phyloP scores from a whole-genome alignment of 1,140 invertebrate species.

The Mylabris phalerata region DNA sequence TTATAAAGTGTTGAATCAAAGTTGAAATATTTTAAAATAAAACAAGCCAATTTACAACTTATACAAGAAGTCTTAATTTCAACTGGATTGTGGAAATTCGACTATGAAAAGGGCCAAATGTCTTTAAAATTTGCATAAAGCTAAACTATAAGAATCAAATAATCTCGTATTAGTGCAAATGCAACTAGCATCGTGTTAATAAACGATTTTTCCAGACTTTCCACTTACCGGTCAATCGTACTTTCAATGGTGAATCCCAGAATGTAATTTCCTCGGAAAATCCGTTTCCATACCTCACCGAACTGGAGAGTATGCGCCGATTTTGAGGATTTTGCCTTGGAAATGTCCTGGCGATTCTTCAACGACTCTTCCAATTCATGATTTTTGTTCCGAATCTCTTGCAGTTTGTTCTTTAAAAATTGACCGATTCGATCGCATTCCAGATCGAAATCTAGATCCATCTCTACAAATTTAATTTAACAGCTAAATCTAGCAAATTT shows the following conservation, averaged over 20 bases:
- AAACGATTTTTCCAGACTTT: not conserved
- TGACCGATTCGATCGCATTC: slow-evolving; percentile 10
- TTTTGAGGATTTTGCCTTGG: not conserved
- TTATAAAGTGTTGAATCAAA: too few relatives aligned
- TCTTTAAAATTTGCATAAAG: too few relatives aligned
- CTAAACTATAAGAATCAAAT: too few relatives aligned
- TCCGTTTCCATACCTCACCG: slow-evolving; percentile 15
- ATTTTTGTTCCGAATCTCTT: slow-evolving; percentile 14
- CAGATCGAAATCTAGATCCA: slow-evolving; percentile 15
- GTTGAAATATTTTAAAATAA: too few relatives aligned
- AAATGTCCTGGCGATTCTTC: slow-evolving; percentile 3
- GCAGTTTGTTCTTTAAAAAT: slow-evolving; percentile 17
- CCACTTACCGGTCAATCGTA: slow-evolving; percentile 4
- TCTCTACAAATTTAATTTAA: not conserved
- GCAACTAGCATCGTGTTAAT: too few relatives aligned
- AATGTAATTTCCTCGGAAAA: slow-evolving; percentile 19
- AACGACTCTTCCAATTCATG: slow-evolving; percentile 5
- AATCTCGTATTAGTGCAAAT: too few relatives aligned
- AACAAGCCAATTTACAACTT: too few relatives aligned
- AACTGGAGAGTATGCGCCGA: not conserved
- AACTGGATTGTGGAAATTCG: too few relatives aligned
- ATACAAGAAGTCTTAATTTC: too few relatives aligned
- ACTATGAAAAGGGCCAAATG: too few relatives aligned
- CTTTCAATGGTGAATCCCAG: slow-evolving; percentile 20
- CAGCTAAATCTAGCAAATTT: too few relatives aligned